These are phyloP conservation scores for Epizoanthus scotinus DNA, from an alignment of 92 coral and sea anemone species.

Conservation along the genomic window DNA sequence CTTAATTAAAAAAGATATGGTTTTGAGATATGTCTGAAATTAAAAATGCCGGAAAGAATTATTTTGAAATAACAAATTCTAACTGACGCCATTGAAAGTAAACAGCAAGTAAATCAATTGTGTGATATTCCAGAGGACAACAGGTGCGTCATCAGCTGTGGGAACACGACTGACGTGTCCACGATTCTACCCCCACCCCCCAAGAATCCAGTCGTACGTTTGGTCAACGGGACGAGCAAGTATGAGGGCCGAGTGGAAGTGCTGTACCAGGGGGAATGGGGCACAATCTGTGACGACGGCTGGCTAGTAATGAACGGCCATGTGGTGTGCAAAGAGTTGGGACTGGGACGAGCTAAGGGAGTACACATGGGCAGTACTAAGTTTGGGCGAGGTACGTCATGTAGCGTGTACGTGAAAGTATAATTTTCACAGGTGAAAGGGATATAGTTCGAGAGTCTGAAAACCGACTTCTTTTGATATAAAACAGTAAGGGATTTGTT, in stretches of 20 bases:
- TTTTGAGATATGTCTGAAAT: neutral
- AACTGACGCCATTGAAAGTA: too few species aligned
- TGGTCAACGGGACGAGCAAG: constrained; percentile 67
- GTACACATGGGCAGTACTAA: constrained; percentile 50
- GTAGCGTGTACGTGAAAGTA: too few species aligned
- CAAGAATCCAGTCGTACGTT: constrained; percentile 67
- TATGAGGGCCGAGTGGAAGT: constrained; percentile 90
- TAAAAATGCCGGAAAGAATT: too few species aligned
- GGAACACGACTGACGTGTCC: constrained; percentile 58
- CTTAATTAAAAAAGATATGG: too few species aligned
- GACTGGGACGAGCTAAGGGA: constrained; percentile 69
- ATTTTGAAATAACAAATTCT: too few species aligned
- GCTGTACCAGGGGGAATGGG: constrained; percentile 74
- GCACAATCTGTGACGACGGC: constrained; percentile 83
- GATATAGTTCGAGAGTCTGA: too few species aligned
- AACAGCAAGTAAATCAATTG: neutral
- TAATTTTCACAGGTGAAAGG: too few species aligned
- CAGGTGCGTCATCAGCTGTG: constrained; percentile 55
- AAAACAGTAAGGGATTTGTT: too few species aligned
- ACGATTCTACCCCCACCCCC: constrained; percentile 67
- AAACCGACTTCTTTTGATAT: too few species aligned
- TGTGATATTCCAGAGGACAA: constrained; percentile 47
- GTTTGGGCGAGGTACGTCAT: constrained; percentile 68
- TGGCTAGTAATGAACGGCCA: constrained; percentile 67
- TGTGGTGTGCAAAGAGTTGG: constrained; percentile 80